phyloP scores from a whole-genome alignment of 92 coral and sea anemone genomes.

The Nematostella vectensis region DNA sequence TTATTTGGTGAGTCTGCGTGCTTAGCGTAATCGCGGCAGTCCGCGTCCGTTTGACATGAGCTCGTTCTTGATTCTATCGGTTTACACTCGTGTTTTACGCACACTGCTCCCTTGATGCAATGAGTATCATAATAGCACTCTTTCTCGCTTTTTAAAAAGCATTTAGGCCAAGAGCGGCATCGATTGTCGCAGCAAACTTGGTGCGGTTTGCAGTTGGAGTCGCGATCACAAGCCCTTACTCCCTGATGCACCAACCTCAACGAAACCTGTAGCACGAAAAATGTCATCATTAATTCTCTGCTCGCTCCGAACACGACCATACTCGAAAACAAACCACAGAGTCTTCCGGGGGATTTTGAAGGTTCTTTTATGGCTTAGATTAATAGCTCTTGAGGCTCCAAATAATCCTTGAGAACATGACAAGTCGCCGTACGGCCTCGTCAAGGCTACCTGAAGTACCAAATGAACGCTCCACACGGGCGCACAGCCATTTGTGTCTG shows the following conservation, averaged over 20 bases:
- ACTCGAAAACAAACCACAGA: slow-evolving; percentile 14
- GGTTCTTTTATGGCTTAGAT: slow-evolving; percentile 20
- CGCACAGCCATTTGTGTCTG: not conserved
- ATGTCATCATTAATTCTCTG: not conserved
- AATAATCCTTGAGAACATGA: slow-evolving; percentile 30
- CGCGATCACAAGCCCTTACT: slow-evolving; percentile 8
- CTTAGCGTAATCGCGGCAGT: slow-evolving; percentile 12
- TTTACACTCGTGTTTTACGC: slow-evolving; percentile 11
- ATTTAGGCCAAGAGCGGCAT: slow-evolving; percentile 31
- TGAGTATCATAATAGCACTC: slow-evolving; percentile 33
- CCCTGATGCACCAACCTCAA: no score
- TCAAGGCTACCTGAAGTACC: not conserved
- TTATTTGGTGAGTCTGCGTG: slow-evolving; percentile 16
- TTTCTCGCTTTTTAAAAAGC: slow-evolving; percentile 23
- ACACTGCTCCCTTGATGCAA: slow-evolving; percentile 23
- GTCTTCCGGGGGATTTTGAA: slow-evolving; percentile 20
- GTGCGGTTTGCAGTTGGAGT: slow-evolving; percentile 12
- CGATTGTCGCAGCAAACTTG: slow-evolving; percentile 26
- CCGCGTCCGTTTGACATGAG: slow-evolving; percentile 13
- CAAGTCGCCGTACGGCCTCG: slow-evolving; percentile 8
- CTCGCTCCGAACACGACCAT: slow-evolving; percentile 8
- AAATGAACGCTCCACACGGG: not conserved
- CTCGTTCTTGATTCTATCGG: slow-evolving; percentile 3
- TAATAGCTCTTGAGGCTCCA: slow-evolving; percentile 27
- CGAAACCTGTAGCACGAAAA: slow-evolving; percentile 1